Evolutionary conservation across 2,797 vertebrate species (phyloP), one percentile per base, ranked within the genome.

Genomic region (Euphonia xanthogaster): DNA sequence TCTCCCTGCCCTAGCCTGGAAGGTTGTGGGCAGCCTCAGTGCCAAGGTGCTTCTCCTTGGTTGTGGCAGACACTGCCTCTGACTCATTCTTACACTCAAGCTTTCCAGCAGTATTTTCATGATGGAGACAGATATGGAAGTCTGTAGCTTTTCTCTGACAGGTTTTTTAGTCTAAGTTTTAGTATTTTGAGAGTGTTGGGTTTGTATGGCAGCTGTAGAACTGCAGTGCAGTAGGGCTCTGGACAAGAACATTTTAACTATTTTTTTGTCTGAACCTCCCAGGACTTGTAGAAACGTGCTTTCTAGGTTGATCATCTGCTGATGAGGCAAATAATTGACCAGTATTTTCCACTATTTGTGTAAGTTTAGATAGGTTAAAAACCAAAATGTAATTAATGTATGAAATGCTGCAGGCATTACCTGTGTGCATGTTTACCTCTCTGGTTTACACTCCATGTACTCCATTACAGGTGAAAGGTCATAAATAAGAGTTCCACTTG

Each of bases 51-150:
- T 44, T 27, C 72, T 53, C 20, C 53, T n/a, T 16, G 22, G 24
- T 4, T 42, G 61, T 31, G 48, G 57, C 70, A 63, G 40, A 20
- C 22, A 0, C 20, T 48, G 68, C 61, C 62, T 70, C 67, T 40
- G 33, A 20, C 13, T 73, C 35, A 4, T 3, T 72, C 30, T 53
- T 50, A 48, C 58, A 5, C 30, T 58, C 42, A 12, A 5, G 42
- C 51, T 78, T 58, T 47, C 50, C 84, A 57, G 48, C 57, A 47
- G 48, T 27, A 3, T 47, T 42, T 33, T 11, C 1, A 1, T n/a
- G 14, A 10, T 25, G 21, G 24, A 45, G 10, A 14, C 2, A 63
- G 39, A 23, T 31, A 28, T 0, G 2, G 25, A 79, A 66, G 21
- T 28, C 31, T 23, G 5, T 63, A 42, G 53, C 45, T 67, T 62